Evolutionary conservation across 2,888 invertebrate genomes (phyloP).

Genomic region (Baronia brevicornis): DNA sequence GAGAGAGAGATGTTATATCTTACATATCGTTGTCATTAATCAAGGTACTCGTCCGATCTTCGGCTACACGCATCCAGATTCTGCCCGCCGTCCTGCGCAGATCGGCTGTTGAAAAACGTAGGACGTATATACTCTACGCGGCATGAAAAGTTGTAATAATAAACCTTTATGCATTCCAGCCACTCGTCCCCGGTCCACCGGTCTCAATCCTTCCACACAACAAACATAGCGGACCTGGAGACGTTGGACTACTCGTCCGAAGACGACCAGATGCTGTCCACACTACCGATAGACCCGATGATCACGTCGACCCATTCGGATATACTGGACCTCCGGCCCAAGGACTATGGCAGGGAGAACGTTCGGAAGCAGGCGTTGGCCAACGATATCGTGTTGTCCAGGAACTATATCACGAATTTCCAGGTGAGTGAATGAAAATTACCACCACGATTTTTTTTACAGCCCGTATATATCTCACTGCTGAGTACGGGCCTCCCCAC

Average conservation of each 20-base stretch:
- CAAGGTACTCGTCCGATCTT: too few relatives aligned
- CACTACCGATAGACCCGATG: constrained; percentile 57
- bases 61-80: too few relatives aligned
- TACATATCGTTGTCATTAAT: too few relatives aligned
- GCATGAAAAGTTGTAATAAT: too few relatives aligned
- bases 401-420: constrained; percentile 52
- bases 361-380: constrained; percentile 38
- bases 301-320: constrained; percentile 60
- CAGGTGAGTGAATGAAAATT: too few relatives aligned
- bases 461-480: too few relatives aligned
- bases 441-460: too few relatives aligned
- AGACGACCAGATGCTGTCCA: constrained; percentile 48
- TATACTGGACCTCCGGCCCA: constrained; percentile 47
- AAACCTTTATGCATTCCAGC: constrained; percentile 38
- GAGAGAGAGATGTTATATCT: too few relatives aligned
- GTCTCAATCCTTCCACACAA: constrained; percentile 69
- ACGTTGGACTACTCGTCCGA: constrained; percentile 62
- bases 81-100: background rate
- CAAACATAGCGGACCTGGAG: constrained; percentile 53
- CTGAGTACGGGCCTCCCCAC: too few relatives aligned
- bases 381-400: constrained; percentile 47
- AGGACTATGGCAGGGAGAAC: constrained; percentile 28
- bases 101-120: too few relatives aligned
- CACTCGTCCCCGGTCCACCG: constrained; percentile 71
- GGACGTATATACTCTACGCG: too few relatives aligned